phyloP scores from a whole-genome alignment of 2,888 invertebrate genomes.

The Peribatodes rhomboidaria region DNA sequence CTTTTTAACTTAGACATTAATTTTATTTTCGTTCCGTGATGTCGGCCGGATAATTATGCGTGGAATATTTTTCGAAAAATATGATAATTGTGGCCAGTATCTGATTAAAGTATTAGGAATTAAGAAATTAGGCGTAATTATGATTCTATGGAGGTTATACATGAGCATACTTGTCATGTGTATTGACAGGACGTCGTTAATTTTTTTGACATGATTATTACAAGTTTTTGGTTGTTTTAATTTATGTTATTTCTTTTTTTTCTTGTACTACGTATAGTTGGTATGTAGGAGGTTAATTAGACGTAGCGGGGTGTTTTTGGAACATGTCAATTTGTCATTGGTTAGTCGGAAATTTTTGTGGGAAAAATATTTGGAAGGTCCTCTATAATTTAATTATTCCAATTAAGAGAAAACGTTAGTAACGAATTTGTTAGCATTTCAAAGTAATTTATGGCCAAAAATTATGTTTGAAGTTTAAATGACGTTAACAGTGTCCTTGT shows the following conservation, averaged over 20 bases:
- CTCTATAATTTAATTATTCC: background rate
- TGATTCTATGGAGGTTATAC: conserved; percentile 26
- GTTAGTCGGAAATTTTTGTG: conserved; percentile 6
- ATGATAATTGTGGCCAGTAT: conserved; percentile 42
- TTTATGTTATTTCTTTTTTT: conserved; percentile 29
- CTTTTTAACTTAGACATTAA: conserved; percentile 47
- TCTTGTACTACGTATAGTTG: conserved; percentile 1
- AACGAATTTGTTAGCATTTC: too few relatives aligned
- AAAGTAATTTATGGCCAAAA: background rate
- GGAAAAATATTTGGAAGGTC: background rate
- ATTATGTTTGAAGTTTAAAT: background rate
- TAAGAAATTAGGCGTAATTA: conserved; percentile 35
- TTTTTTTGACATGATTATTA: conserved; percentile 23
- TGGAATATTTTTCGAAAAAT: conserved; percentile 49
- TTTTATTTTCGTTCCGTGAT: conserved; percentile 45
- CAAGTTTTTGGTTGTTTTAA: conserved; percentile 20
- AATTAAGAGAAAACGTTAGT: background rate
- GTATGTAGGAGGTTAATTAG: conserved; percentile 10
- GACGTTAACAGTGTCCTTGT: background rate
- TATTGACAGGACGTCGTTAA: conserved; percentile 30
- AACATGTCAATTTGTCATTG: background rate
- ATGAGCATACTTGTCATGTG: conserved; percentile 9
- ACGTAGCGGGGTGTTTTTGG: conserved; percentile 14
- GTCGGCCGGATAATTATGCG: conserved; percentile 44
- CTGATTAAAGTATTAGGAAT: conserved; percentile 47